Conservation (phyloP, 2,888 invertebrate genomes). For the Tubulanus polymorphus region DNA sequence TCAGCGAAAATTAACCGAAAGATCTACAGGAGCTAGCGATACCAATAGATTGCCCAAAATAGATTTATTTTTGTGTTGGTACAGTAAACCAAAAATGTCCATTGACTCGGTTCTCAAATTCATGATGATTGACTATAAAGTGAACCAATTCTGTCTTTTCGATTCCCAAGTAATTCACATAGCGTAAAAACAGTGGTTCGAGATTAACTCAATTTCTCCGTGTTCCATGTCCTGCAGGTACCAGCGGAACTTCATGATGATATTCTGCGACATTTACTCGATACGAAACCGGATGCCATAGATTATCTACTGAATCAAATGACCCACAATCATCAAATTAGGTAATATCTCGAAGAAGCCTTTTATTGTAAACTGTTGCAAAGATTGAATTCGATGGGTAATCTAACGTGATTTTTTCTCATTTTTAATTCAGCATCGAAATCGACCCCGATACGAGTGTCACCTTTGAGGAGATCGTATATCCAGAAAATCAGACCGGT, state of each 20-base stretch:
- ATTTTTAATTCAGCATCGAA: conserved; percentile 33
- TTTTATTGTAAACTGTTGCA: neutral
- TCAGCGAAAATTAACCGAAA: too few species aligned
- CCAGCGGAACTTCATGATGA: conserved; percentile 80
- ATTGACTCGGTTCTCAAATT: too few species aligned
- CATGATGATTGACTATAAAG: too few species aligned
- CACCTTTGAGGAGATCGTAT: too few species aligned
- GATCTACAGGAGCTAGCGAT: too few species aligned
- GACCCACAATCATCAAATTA: conserved; percentile 25
- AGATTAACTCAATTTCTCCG: neutral
- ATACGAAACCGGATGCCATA: conserved; percentile 75
- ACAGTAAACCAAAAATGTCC: too few species aligned
- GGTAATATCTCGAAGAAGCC: conserved; percentile 20
- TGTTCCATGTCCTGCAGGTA: conserved; percentile 53
- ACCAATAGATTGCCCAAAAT: too few species aligned
- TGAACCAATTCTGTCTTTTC: too few species aligned
- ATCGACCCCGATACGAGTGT: conserved; percentile 43
- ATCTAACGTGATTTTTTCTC: conserved; percentile 10
- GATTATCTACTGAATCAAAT: conserved; percentile 59
- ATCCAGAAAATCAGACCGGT: too few species aligned
- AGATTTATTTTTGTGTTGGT: too few species aligned
- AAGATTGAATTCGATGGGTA: too few species aligned
- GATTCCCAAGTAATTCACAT: too few species aligned
- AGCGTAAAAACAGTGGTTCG: neutral
- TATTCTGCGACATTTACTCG: conserved; percentile 79